Conservation (phyloP, 2,113 vertebrate genomes). For the Eulacestoma nigropectus region DNA sequence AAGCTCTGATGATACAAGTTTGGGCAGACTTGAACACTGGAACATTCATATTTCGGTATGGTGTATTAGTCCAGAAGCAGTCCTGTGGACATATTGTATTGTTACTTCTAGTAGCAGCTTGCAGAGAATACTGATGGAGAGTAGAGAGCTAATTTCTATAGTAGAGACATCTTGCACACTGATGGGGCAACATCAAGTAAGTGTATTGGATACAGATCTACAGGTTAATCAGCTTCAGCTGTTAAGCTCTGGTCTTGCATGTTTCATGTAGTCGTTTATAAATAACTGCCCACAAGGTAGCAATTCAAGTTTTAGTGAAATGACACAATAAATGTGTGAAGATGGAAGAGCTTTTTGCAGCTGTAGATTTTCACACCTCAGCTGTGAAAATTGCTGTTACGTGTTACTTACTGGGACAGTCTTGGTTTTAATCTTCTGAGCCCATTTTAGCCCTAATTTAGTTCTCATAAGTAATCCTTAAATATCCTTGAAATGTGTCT, state of each 20-base stretch:
- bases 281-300: not conserved
- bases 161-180: not conserved
- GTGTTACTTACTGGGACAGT: not conserved
- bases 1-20: slow-evolving; percentile 93
- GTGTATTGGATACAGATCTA: not conserved
- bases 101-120: not conserved
- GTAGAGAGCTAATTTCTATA: not conserved
- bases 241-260: not conserved
- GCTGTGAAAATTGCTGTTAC: not conserved
- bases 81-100: not conserved
- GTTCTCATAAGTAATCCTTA: not conserved
- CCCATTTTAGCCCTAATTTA: not conserved
- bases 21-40: slow-evolving; percentile 86
- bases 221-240: not conserved
- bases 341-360: not conserved
- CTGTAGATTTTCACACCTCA: not conserved
- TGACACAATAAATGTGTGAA: not conserved
- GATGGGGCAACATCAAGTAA: not conserved
- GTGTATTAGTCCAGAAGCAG: not conserved
- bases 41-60: slow-evolving; percentile 88
- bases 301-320: not conserved
- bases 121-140: not conserved
- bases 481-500: not conserved
- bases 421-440: not conserved
- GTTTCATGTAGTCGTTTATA: not conserved